A percentile compares a stretch with the other conserved stretches of the same genome.
Conservation (phyloP, 2,888 invertebrate species). For the Noctua fimbriata region DNA sequence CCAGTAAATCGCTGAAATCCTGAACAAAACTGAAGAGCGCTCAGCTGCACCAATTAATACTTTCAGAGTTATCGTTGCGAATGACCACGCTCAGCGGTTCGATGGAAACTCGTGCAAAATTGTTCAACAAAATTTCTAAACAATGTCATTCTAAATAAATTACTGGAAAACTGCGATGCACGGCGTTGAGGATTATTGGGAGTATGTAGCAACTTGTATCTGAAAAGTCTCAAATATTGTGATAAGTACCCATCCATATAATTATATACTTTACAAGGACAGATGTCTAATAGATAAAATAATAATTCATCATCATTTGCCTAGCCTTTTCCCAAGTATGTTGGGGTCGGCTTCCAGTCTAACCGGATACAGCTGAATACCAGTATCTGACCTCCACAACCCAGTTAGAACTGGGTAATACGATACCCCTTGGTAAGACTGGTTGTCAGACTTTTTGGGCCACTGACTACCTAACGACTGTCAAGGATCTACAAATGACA, state of each 20-base stretch:
- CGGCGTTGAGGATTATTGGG: neutral
- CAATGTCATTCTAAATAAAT: constrained; percentile 8
- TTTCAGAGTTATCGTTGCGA: constrained; percentile 34
- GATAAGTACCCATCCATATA: neutral
- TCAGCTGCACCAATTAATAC: constrained; percentile 58
- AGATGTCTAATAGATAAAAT: neutral
- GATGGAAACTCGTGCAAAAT: constrained; percentile 15
- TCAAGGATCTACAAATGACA: too few relatives aligned
- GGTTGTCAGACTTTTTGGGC: too few relatives aligned
- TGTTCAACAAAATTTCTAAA: constrained; percentile 12
- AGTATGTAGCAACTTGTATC: neutral
- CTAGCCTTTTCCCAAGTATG: too few relatives aligned
- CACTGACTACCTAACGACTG: too few relatives aligned
- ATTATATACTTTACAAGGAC: neutral
- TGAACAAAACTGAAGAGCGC: constrained; percentile 38
- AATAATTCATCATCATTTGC: too few relatives aligned
- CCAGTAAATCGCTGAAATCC: constrained; percentile 1
- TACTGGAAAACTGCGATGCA: neutral
- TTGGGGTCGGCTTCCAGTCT: too few relatives aligned
- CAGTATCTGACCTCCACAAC: too few relatives aligned
- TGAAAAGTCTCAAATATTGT: neutral
- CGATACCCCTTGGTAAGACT: too few relatives aligned
- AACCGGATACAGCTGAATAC: too few relatives aligned
- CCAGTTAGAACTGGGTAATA: too few relatives aligned
- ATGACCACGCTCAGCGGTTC: constrained; percentile 19